Evolutionary conservation across 2,113 vertebrate species (phyloP).

Genomic region (Paedocypris sp.): DNA sequence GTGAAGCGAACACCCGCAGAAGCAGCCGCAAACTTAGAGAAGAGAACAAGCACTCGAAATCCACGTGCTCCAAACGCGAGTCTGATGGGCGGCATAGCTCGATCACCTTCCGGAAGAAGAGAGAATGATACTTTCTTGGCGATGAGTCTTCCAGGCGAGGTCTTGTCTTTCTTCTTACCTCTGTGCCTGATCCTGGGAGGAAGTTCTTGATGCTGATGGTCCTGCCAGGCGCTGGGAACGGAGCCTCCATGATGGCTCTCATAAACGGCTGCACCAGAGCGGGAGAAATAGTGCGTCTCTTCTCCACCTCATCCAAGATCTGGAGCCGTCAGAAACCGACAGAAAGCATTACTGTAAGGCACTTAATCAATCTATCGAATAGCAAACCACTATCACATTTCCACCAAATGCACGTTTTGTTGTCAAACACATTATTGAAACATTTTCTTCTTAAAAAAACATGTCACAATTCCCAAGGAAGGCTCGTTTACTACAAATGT

Average conservation of each 20-base stretch:
- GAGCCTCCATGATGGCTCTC: constrained; percentile 94
- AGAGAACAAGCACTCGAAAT: constrained; percentile 84
- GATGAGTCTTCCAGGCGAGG: background rate
- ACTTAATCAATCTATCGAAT: too few relatives aligned
- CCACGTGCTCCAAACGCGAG: constrained; percentile 89
- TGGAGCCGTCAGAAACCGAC: constrained; percentile 40
- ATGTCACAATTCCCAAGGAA: too few relatives aligned
- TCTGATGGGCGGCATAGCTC: constrained; percentile 84
- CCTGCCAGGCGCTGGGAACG: constrained; percentile 85
- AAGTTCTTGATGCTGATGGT: constrained; percentile 92
- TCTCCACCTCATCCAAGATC: constrained; percentile 96
- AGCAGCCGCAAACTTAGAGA: constrained; percentile 81
- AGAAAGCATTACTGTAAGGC: too few relatives aligned
- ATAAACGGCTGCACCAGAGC: constrained; percentile 96
- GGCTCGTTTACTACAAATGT: too few relatives aligned
- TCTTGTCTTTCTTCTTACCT: constrained; percentile 57
- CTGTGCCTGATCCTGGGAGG: constrained; percentile 87
- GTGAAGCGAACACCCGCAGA: constrained; percentile 79
- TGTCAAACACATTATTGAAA: too few relatives aligned
- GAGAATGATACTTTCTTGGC: too few relatives aligned
- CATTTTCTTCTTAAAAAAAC: too few relatives aligned
- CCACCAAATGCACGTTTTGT: too few relatives aligned
- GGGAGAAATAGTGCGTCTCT: constrained; percentile 87
- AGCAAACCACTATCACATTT: too few relatives aligned
- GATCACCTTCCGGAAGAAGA: constrained; percentile 65